Evolutionary conservation across 1,140 invertebrate genomes (phyloP).

Genomic region (Dreissena rostriformis): DNA sequence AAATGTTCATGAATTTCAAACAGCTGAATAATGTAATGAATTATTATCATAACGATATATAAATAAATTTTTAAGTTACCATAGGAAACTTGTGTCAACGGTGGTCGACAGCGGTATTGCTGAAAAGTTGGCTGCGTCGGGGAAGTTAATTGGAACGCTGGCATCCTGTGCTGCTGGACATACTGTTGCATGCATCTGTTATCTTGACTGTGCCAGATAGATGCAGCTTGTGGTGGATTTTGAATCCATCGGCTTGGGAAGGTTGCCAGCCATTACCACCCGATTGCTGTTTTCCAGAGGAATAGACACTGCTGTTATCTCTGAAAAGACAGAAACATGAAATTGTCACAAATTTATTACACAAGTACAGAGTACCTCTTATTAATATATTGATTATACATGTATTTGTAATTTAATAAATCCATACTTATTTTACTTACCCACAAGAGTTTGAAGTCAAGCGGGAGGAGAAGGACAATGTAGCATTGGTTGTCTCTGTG

Average conservation of each 20-base stretch:
- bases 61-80: not conserved
- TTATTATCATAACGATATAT: not conserved
- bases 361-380: not conserved
- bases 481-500: not conserved
- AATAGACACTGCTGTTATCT: not conserved
- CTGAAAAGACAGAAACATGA: constrained; percentile 7
- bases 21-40: not conserved
- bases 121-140: not conserved
- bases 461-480: not conserved
- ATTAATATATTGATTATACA: not conserved
- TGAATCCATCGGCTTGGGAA: too few species aligned
- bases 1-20: constrained; percentile 7
- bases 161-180: constrained; percentile 2
- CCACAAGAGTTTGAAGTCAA: not conserved
- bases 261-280: too few species aligned
- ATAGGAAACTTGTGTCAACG: not conserved
- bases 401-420: not conserved
- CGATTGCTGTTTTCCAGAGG: too few species aligned
- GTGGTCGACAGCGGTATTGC: not conserved
- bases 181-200: constrained; percentile 3
- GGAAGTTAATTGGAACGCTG: constrained; percentile 2
- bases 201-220: constrained; percentile 3
- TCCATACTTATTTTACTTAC: not conserved
- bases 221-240: not conserved
- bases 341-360: not conserved